A percentile compares a stretch with the other conserved stretches of the same genome.
These are phyloP conservation scores for Drosophila albomicans DNA, from an alignment of 1,140 invertebrate species.

Conservation along the genomic window DNA sequence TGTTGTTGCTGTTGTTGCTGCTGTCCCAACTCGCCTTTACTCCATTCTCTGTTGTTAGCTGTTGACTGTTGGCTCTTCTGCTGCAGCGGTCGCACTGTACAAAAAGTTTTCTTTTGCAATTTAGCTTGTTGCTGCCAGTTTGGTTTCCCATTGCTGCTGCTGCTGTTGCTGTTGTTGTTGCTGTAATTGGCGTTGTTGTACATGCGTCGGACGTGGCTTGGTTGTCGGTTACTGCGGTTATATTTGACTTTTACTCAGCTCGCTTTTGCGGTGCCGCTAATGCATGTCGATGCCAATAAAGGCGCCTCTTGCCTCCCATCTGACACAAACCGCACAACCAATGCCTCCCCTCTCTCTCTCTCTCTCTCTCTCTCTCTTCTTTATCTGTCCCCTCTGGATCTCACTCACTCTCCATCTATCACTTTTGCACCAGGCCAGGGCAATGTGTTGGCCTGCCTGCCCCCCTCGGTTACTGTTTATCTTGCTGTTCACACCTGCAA, in stretches of 20 bases:
- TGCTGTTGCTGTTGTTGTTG: conserved; percentile 32
- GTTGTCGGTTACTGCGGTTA: conserved; percentile 62
- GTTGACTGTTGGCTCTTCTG: conserved; percentile 18
- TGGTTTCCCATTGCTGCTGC: conserved; percentile 28
- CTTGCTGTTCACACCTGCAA: conserved; percentile 80
- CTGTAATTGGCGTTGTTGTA: conserved; percentile 55
- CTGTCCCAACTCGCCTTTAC: neutral
- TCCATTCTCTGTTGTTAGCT: no score
- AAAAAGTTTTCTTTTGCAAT: conserved; percentile 82
- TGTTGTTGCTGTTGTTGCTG: neutral
- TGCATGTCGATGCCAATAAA: conserved; percentile 81
- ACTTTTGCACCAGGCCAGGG: neutral
- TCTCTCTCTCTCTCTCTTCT: neutral
- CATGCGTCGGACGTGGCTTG: conserved; percentile 63
- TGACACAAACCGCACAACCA: conserved; percentile 17
- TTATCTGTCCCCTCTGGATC: no score
- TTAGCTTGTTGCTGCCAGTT: conserved; percentile 69
- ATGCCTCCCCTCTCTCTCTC: neutral
- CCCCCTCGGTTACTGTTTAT: conserved; percentile 57
- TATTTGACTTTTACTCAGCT: conserved; percentile 76
- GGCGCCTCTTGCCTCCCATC: conserved; percentile 9
- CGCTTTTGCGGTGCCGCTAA: conserved; percentile 72
- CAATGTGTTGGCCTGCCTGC: neutral
- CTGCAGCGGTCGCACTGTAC: conserved; percentile 48
- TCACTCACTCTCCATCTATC: no score